Evolutionary conservation across 2,888 invertebrate species (phyloP).

Genomic region (Scelioninae gen. 2): DNA sequence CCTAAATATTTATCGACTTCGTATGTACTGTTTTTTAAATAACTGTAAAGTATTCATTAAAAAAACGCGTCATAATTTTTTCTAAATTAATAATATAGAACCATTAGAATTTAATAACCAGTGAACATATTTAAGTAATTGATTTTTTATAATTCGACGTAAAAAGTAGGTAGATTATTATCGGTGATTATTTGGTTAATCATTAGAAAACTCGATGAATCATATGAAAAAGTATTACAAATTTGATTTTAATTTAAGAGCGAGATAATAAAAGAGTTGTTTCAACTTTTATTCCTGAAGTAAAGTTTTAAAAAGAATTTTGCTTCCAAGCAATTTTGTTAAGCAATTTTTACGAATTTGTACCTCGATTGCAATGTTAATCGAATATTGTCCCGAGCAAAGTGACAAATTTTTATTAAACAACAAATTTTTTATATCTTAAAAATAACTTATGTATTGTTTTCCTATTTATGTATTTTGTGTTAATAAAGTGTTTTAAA

Average conservation of each 20-base stretch:
- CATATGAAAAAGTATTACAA: neutral
- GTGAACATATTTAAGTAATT: neutral
- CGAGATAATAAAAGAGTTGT: neutral
- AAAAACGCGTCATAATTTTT: slow-evolving; percentile 12
- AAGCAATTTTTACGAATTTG: neutral
- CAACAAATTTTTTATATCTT: slow-evolving; percentile 3
- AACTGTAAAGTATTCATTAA: slow-evolving; percentile 27
- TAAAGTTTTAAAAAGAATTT: neutral
- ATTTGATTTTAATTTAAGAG: neutral
- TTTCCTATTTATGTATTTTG: slow-evolving; percentile 41
- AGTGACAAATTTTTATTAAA: neutral
- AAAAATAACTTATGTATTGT: slow-evolving; percentile 21
- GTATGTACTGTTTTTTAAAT: slow-evolving; percentile 22
- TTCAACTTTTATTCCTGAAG: neutral
- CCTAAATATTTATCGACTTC: slow-evolving; percentile 25
- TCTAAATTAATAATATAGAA: slow-evolving; percentile 20
- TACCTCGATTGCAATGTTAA: neutral
- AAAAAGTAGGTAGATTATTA: no score
- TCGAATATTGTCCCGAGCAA: neutral
- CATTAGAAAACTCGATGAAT: no score
- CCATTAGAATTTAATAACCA: no score
- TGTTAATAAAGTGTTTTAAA: slow-evolving; percentile 49
- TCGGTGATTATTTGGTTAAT: no score
- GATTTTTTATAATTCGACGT: neutral
- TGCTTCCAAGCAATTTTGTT: slow-evolving; percentile 9